A percentile compares a stretch with the other conserved stretches of the same genome.
These are phyloP conservation scores for Lepus timidus DNA, from an alignment of 2,113 vertebrate species.

Conservation along the genomic window DNA sequence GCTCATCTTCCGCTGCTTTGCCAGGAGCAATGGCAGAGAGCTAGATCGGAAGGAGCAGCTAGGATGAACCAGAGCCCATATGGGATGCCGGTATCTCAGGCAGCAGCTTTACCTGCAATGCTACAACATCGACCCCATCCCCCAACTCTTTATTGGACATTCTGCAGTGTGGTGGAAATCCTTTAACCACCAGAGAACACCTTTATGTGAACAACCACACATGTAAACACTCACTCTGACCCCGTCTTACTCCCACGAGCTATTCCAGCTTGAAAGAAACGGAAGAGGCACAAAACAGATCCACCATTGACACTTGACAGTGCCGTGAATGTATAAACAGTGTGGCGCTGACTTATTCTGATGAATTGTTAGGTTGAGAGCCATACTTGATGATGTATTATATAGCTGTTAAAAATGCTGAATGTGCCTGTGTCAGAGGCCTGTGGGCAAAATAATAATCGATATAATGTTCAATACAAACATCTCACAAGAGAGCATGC, in stretches of 20 bases:
- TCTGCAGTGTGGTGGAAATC: neutral
- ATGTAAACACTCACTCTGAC: neutral
- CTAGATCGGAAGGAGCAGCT: too few species aligned
- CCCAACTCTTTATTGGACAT: neutral
- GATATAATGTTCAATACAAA: neutral
- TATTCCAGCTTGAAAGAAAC: neutral
- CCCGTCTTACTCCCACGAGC: neutral
- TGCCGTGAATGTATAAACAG: too few species aligned
- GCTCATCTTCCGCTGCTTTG: too few species aligned
- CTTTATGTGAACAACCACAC: neutral
- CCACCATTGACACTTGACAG: too few species aligned
- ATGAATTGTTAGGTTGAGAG: neutral
- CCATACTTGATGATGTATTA: neutral
- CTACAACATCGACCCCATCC: too few species aligned
- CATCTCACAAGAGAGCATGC: neutral
- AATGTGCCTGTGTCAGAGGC: neutral
- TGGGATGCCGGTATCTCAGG: too few species aligned
- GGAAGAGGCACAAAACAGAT: neutral
- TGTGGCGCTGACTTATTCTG: too few species aligned
- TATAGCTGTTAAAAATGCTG: neutral
- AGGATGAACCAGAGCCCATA: too few species aligned
- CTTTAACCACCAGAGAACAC: neutral
- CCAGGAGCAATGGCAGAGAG: too few species aligned
- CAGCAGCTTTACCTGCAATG: too few species aligned
- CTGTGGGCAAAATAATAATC: neutral